A percentile compares a stretch with the other conserved stretches of the same genome.
phyloP scores from a whole-genome alignment of 2,113 vertebrate genomes.

The Rattus rattus region DNA sequence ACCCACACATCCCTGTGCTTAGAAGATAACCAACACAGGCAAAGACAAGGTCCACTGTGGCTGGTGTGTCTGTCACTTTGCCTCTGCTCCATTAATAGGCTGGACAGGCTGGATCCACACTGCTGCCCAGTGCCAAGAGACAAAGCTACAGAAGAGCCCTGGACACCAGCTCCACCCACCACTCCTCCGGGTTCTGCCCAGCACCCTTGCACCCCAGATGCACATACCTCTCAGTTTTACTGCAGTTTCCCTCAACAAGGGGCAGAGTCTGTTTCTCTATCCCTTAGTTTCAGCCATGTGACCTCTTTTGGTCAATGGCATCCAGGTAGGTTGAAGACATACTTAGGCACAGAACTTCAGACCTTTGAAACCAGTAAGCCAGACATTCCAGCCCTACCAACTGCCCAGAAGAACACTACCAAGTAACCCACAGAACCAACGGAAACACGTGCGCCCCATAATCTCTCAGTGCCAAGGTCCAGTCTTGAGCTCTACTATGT shows the following conservation, averaged over 20 bases:
- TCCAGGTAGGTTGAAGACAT: not conserved
- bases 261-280: not conserved
- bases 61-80: not conserved
- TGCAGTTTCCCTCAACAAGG: not conserved
- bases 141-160: not conserved
- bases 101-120: not conserved
- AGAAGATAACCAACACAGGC: not conserved
- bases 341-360: no score
- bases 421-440: not conserved
- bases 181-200: not conserved
- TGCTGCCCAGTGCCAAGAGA: no score
- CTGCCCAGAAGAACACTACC: not conserved
- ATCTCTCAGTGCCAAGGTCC: not conserved
- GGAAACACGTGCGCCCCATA: rapidly evolving
- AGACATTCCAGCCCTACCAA: not conserved
- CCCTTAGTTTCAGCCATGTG: rapidly evolving
- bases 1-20: not conserved
- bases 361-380: not conserved
- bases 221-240: not conserved
- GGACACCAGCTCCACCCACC: not conserved
- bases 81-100: not conserved
- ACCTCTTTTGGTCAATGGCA: not conserved
- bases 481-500: not conserved
- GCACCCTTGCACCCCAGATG: not conserved
- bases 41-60: not conserved